Evolutionary conservation across 2,113 vertebrate genomes (phyloP).

Genomic region (Daphoenositta chrysoptera): DNA sequence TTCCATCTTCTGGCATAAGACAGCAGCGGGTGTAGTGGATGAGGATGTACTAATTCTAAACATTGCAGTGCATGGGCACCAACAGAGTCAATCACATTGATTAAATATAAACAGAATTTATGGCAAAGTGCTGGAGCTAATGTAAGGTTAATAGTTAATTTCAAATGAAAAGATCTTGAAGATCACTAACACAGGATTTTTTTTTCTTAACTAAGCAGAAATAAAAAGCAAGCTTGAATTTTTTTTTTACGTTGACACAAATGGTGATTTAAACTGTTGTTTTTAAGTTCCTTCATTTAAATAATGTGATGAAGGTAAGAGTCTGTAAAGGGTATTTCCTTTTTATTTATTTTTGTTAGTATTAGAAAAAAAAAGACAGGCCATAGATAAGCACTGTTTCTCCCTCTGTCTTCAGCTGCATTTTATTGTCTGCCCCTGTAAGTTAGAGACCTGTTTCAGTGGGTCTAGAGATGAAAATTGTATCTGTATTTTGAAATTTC

Average conservation of each 20-base stretch:
- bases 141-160: not conserved
- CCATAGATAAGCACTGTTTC: not conserved
- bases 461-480: not conserved
- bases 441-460: not conserved
- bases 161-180: not conserved
- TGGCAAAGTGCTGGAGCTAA: not conserved
- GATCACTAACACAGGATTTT: not conserved
- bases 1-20: not conserved
- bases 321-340: not conserved
- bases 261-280: not conserved
- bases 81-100: not conserved
- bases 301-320: not conserved
- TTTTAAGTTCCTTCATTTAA: not conserved
- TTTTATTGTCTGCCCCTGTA: not conserved
- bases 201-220: not conserved
- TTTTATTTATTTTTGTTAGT: not conserved
- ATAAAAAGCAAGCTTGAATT: not conserved
- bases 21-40: not conserved
- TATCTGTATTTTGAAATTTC: not conserved
- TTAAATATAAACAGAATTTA: not conserved
- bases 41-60: not conserved
- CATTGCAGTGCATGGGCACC: not conserved
- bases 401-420: not conserved
- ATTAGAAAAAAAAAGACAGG: not conserved
- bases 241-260: not conserved